Percentiles rank a stretch among this genome's conserved stretches.
These are phyloP conservation scores for Apamea crenata DNA, from an alignment of 2,888 invertebrate species.

Conservation along the genomic window DNA sequence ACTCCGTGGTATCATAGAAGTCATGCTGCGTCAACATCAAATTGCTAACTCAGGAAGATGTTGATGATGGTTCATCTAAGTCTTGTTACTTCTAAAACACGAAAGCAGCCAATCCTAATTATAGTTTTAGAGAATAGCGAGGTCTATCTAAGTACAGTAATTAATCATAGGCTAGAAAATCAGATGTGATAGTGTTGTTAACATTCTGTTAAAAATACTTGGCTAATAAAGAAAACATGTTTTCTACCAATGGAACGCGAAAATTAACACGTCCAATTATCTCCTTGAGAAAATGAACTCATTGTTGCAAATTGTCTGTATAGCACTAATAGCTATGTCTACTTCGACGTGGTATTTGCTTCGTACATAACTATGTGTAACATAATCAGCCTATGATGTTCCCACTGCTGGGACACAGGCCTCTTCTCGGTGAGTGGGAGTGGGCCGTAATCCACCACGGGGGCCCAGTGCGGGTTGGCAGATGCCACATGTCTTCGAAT, in stretches of 20 bases:
- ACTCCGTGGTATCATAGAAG: background rate
- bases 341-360: background rate
- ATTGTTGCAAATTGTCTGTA: slow-evolving; percentile 19
- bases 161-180: background rate
- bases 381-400: no score
- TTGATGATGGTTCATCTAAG: background rate
- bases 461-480: no score
- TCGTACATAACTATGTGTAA: background rate
- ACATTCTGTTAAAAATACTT: slow-evolving; percentile 38
- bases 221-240: slow-evolving; percentile 16
- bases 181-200: background rate
- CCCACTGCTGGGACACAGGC: no score
- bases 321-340: slow-evolving; percentile 3
- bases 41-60: background rate
- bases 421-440: no score
- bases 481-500: no score
- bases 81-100: background rate
- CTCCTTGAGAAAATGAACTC: slow-evolving; percentile 23
- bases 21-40: background rate
- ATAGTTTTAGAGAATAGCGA: background rate
- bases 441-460: no score
- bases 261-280: slow-evolving; percentile 41
- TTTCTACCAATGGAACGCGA: slow-evolving; percentile 11
- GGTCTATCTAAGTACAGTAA: background rate
- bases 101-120: background rate